A percentile compares a stretch with the other conserved stretches of the same genome.
phyloP scores from a whole-genome alignment of 2,113 vertebrate genomes.

The Rhipidura dahli region DNA sequence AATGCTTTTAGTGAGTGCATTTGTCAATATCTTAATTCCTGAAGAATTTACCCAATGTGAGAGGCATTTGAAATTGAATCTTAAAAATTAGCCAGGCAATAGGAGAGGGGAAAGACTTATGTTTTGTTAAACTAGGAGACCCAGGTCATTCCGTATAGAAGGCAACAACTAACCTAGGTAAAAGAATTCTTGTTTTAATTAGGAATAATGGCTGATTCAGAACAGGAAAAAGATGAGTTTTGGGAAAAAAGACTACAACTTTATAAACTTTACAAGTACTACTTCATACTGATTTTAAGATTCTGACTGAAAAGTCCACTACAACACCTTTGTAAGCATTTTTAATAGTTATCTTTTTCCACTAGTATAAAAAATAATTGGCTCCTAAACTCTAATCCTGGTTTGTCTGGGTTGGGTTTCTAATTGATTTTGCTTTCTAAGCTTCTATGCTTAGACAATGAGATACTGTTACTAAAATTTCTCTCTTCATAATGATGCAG shows the following conservation, averaged over 20 bases:
- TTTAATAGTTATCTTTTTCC: background rate
- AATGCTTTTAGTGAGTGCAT: background rate
- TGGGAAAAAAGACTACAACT: background rate
- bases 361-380: background rate
- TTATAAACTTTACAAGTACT: background rate
- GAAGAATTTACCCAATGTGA: background rate
- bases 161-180: background rate
- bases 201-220: background rate
- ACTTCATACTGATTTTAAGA: background rate
- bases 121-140: background rate
- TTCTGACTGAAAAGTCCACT: background rate
- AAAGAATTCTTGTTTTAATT: background rate
- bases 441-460: background rate
- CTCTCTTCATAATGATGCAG: background rate
- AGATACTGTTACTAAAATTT: background rate
- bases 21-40: background rate
- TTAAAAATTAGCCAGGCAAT: background rate
- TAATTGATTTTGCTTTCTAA: background rate
- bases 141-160: background rate
- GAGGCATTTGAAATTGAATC: background rate
- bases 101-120: background rate
- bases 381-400: background rate
- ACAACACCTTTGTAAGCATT: background rate
- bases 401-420: background rate
- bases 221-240: background rate